Conservation (phyloP, 2,113 vertebrate genomes). For the Antigone vipio region DNA sequence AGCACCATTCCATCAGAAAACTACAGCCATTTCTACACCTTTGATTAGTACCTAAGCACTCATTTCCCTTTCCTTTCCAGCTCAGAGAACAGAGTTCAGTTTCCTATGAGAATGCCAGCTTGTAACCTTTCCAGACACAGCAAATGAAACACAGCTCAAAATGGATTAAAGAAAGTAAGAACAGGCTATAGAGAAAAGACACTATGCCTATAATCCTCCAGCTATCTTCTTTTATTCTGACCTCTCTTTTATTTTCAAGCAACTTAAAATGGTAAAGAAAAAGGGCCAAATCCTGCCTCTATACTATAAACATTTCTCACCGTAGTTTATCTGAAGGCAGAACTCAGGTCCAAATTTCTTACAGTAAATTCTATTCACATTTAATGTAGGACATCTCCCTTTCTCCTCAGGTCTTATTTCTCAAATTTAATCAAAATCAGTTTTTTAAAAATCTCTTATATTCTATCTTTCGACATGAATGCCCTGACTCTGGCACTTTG, state of each 20-base stretch:
- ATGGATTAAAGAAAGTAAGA: not conserved
- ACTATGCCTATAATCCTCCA: not conserved
- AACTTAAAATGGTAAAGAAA: not conserved
- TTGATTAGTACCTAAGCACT: not conserved
- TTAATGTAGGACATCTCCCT: not conserved
- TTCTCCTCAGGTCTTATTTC: slow-evolving; percentile 1
- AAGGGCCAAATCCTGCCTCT: not conserved
- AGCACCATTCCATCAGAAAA: not conserved
- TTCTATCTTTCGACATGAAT: not conserved
- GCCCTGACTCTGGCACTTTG: not conserved
- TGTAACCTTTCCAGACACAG: not conserved
- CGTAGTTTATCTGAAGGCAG: not conserved
- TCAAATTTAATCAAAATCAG: not conserved
- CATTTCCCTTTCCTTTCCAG: not conserved
- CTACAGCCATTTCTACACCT: not conserved
- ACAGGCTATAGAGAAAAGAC: not conserved
- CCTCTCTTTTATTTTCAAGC: not conserved
- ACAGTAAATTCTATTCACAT: not conserved
- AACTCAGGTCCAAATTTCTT: not conserved
- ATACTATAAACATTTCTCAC: not conserved
- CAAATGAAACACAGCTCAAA: not conserved
- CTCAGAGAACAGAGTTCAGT: not conserved
- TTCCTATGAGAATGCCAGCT: not conserved
- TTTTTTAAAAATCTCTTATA: not conserved
- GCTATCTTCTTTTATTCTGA: not conserved